These are phyloP conservation scores for Tragopan temminckii DNA, from an alignment of 2,797 vertebrate species.

Conservation along the genomic window DNA sequence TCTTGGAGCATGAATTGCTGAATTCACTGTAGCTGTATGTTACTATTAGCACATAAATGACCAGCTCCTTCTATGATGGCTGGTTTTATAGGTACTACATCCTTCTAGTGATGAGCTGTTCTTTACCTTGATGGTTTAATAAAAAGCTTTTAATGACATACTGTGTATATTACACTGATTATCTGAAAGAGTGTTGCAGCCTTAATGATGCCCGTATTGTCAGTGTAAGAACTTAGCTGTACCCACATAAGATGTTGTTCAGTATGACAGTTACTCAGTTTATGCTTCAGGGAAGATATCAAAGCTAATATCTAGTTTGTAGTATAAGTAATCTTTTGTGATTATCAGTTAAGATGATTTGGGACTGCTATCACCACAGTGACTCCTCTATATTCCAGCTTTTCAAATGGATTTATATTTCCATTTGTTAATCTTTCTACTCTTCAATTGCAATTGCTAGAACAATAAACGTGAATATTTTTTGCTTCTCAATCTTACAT, in stretches of 20 bases:
- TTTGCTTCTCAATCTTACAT: constrained; percentile 31
- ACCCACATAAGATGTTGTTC: constrained; percentile 39
- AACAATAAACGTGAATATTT: constrained; percentile 64
- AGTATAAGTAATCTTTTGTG: constrained; percentile 55
- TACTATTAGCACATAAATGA: constrained; percentile 21
- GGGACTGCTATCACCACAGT: constrained; percentile 5
- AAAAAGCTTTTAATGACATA: constrained; percentile 50
- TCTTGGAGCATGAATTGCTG: not conserved
- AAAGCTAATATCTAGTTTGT: constrained; percentile 67
- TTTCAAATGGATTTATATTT: constrained; percentile 55
- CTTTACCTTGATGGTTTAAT: constrained; percentile 14
- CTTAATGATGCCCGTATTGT: constrained; percentile 50
- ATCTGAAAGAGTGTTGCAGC: constrained; percentile 43
- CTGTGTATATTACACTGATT: constrained; percentile 56
- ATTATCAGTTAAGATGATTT: constrained; percentile 67
- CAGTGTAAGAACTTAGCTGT: constrained; percentile 38
- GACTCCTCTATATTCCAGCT: constrained; percentile 31
- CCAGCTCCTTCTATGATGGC: not conserved
- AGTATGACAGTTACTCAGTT: constrained; percentile 51
- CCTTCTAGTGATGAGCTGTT: constrained; percentile 23
- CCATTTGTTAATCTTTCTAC: constrained; percentile 44
- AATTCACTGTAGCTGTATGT: not conserved
- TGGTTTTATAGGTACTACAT: constrained; percentile 6
- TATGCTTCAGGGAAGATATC: constrained; percentile 66
- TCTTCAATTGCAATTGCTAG: constrained; percentile 44